Evolutionary conservation across 2,113 vertebrate species (phyloP).

Genomic region (Scatophagus argus): DNA sequence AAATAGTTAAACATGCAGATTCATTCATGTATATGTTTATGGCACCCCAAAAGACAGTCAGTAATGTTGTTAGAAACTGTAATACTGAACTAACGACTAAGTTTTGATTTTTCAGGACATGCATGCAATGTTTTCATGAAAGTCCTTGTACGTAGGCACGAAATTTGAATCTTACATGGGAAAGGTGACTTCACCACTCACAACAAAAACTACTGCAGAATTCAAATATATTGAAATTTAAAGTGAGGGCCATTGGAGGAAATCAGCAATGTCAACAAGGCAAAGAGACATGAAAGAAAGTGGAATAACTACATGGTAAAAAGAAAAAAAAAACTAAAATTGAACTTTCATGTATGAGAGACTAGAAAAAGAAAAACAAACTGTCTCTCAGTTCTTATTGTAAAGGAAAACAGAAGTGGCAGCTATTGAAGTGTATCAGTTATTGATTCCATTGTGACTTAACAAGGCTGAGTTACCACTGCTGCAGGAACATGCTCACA

Average conservation of each 20-base stretch:
- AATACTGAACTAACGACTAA: neutral
- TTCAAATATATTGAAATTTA: no score
- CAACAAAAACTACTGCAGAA: no score
- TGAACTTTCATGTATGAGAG: constrained; percentile 40
- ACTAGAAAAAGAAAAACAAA: constrained; percentile 30
- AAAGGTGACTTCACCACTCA: neutral
- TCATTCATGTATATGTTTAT: neutral
- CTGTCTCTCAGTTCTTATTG: constrained; percentile 62
- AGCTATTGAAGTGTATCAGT: constrained; percentile 69
- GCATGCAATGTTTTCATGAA: neutral
- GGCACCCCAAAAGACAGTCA: neutral
- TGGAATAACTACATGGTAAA: no score
- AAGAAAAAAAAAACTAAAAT: constrained; percentile 42
- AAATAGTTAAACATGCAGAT: neutral
- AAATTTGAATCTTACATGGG: neutral
- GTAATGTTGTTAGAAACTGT: neutral
- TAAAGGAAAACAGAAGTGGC: constrained; percentile 75
- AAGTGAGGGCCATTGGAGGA: constrained; percentile 36
- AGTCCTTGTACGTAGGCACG: neutral
- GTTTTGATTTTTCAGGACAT: neutral
- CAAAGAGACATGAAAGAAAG: neutral
- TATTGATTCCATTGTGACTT: constrained; percentile 75
- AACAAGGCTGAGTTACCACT: constrained; percentile 73
- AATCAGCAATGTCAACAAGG: constrained; percentile 54
- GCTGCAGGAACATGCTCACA: constrained; percentile 8